Evolutionary conservation across 2,113 vertebrate genomes (phyloP), one percentile per base, ranked within the genome.

Genomic region (Odocoileus hemionus): DNA sequence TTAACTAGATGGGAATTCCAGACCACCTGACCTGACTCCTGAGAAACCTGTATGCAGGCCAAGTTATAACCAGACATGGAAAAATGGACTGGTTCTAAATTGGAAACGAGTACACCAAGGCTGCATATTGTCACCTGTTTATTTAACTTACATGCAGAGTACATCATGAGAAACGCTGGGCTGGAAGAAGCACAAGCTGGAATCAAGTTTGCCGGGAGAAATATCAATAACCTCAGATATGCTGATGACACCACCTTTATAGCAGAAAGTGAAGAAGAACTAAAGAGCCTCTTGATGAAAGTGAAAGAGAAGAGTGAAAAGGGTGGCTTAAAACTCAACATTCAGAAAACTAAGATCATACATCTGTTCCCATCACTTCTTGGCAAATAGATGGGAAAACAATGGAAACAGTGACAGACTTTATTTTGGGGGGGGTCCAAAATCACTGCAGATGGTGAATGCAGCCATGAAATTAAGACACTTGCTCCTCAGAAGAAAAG

Each of bases 51-150:
- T 36, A 39, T 36, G 11, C 64, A 36, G n/a, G 19, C 12, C 64
- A 70, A 19, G n/a, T 36, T 36, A 70, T 1, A 23, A 36, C 64
- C 1, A 2, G 64, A 36, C n/a, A 36, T 70, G 64, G 64, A 70
- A 70, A 19, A 70, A 36, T 9, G 23, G 17, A 36, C 64, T 11
- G n/a, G 64, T 70, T 70, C 64, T n/a, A 36, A 36, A 70, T 6
- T 36, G n/a, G 64, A 70, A 70, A 70, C 0, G 0, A 36, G 19
- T 36, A 70, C 0, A 0, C 9, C n/a, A 36, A 70, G 64, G 64
- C 64, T 21, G 19, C 21, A 36, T 70, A 70, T 70, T 70, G 64
- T 70, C 64, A 36, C 64, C n/a, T 36, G 19, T 19, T 70, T 70
- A 11, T 70, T 70, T 70, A 70, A 70, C n/a, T 70, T 70, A 23